Percentiles rank a stretch among this genome's conserved stretches.
Evolutionary conservation across 2,888 invertebrate genomes (phyloP).

Genomic region (Melipona bicolor): DNA sequence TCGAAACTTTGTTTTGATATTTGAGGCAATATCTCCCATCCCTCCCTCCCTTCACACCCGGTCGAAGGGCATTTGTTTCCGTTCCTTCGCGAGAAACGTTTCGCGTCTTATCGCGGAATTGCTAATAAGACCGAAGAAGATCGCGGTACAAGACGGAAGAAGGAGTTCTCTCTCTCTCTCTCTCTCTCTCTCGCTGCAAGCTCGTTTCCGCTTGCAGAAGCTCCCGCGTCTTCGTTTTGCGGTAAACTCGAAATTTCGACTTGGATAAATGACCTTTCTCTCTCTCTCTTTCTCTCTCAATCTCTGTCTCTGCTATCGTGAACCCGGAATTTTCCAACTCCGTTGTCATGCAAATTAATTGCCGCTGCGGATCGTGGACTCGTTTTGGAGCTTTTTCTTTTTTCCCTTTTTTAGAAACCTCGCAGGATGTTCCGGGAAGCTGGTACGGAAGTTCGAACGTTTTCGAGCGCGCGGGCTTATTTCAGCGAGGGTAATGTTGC

Average conservation of each 20-base stretch:
- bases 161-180: too few relatives aligned
- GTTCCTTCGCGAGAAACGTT: neutral
- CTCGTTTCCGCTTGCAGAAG: neutral
- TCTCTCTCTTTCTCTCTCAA: too few relatives aligned
- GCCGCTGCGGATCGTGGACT: neutral
- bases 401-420: neutral
- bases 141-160: too few relatives aligned
- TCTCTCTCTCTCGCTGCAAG: neutral
- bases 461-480: too few relatives aligned
- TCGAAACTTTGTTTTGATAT: conserved; percentile 63
- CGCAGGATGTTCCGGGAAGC: neutral
- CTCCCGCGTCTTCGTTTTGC: neutral
- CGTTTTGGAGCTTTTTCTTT: too few relatives aligned
- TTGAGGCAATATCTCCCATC: conserved; percentile 26
- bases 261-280: neutral
- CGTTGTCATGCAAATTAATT: conserved; percentile 19
- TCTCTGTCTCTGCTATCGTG: neutral
- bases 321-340: neutral
- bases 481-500: too few relatives aligned
- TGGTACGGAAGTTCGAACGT: neutral
- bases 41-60: too few relatives aligned
- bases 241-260: neutral
- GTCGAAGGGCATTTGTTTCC: too few relatives aligned
- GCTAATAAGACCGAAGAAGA: conserved; percentile 5
- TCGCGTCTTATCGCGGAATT: conserved; percentile 23